A percentile compares a stretch with the other conserved stretches of the same genome.
Evolutionary conservation across 2,797 vertebrate genomes (phyloP).

Genomic region (Pygocentrus nattereri): DNA sequence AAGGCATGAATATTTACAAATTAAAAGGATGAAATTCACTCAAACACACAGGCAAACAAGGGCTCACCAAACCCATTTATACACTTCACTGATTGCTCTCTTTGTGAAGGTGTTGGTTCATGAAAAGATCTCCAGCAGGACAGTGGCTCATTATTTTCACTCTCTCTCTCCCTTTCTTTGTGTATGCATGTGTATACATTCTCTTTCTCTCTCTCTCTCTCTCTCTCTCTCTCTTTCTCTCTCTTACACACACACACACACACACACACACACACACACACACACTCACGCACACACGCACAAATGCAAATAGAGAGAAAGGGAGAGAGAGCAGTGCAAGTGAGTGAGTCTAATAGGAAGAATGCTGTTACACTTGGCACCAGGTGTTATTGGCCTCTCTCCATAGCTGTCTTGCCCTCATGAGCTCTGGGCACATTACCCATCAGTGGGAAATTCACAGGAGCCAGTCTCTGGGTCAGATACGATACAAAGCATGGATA

Average conservation of each 20-base stretch:
- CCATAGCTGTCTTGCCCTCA: slow-evolving; percentile 80
- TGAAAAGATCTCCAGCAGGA: slow-evolving; percentile 1
- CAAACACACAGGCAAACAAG: not conserved
- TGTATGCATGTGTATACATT: no score
- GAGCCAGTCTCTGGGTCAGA: slow-evolving; percentile 84
- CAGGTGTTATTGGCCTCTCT: slow-evolving; percentile 86
- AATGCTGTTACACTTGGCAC: slow-evolving; percentile 77
- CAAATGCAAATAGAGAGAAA: no score
- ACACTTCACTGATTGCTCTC: not conserved
- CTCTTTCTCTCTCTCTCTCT: no score
- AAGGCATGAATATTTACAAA: not conserved
- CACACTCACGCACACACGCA: no score
- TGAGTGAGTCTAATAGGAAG: slow-evolving; percentile 54
- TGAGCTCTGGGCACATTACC: slow-evolving; percentile 87
- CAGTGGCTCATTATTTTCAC: not conserved
- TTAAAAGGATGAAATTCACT: not conserved
- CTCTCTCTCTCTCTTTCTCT: no score
- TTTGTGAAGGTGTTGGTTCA: not conserved
- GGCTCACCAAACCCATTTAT: not conserved
- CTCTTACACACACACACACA: no score
- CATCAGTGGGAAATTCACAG: slow-evolving; percentile 84
- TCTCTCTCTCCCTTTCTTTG: slow-evolving; percentile 1
- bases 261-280: no score
- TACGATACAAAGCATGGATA: slow-evolving; percentile 83
- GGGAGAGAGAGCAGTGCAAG: slow-evolving; percentile 1